Percentiles rank a stretch among this genome's conserved stretches.
phyloP scores from a whole-genome alignment of 2,797 vertebrate species.

The Sebastes minor region DNA sequence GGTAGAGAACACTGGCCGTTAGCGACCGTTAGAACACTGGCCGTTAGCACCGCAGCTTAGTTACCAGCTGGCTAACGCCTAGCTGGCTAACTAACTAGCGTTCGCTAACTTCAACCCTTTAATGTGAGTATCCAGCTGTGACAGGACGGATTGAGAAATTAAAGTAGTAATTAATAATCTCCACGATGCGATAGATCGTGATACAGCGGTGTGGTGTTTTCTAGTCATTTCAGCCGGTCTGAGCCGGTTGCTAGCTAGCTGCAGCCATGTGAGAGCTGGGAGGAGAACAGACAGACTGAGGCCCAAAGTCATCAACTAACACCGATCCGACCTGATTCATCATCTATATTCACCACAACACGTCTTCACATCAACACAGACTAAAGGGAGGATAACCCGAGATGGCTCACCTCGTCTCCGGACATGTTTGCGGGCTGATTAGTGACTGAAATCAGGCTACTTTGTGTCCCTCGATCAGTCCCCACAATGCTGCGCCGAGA shows the following conservation, averaged over 20 bases:
- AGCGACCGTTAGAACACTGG: neutral
- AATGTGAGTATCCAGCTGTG: neutral
- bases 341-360: neutral
- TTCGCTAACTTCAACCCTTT: neutral
- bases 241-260: conserved; percentile 34
- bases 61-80: conserved; percentile 21
- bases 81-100: neutral
- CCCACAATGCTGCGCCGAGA: conserved; percentile 42
- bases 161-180: accelerated
- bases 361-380: neutral
- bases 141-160: neutral
- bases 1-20: neutral
- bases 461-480: conserved; percentile 21
- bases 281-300: conserved; percentile 48
- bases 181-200: accelerated
- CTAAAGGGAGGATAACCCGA: accelerated
- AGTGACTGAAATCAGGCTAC: neutral
- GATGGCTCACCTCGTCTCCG: conserved; percentile 78
- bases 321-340: neutral
- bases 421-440: conserved; percentile 71
- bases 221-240: neutral
- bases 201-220: accelerated
- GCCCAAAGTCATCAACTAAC: conserved; percentile 63
- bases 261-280: conserved; percentile 72
- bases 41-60: conserved; percentile 8